Conservation (phyloP, 2,888 invertebrate genomes). For the Stenodera caucasica region DNA sequence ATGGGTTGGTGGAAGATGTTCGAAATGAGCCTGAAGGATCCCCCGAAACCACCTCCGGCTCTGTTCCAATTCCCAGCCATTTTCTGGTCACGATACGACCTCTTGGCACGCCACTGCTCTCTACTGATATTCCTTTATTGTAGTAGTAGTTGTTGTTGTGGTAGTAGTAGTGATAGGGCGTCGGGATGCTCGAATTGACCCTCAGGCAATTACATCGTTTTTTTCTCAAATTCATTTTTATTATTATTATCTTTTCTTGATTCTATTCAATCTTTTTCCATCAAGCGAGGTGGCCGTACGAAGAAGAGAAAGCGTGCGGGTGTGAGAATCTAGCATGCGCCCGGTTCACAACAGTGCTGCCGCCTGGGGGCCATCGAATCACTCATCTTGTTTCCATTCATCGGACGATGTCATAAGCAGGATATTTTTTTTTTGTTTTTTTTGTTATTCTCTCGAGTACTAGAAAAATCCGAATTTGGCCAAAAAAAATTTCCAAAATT, state of each 20-base stretch:
- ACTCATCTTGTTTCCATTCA: slow-evolving; percentile 30
- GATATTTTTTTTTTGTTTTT: no score
- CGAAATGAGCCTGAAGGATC: slow-evolving; percentile 42
- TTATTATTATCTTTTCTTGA: no score
- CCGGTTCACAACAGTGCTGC: slow-evolving; percentile 52
- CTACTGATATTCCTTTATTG: not conserved
- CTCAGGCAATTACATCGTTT: no score
- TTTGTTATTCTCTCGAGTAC: no score
- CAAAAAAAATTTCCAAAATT: not conserved
- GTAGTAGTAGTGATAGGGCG: slow-evolving; percentile 9
- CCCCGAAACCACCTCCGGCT: slow-evolving; percentile 41
- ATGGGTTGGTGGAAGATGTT: slow-evolving; percentile 35
- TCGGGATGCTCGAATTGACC: slow-evolving; percentile 7
- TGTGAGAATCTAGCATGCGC: slow-evolving; percentile 54
- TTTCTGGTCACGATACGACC: slow-evolving; percentile 47
- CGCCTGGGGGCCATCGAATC: slow-evolving; percentile 43
- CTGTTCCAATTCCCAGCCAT: slow-evolving; percentile 54
- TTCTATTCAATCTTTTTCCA: no score
- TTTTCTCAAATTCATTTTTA: no score
- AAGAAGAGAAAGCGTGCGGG: slow-evolving; percentile 52
- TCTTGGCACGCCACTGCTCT: slow-evolving; percentile 32
- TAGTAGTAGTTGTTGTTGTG: not conserved
- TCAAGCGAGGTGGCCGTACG: slow-evolving; percentile 1
- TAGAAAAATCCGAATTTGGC: no score
- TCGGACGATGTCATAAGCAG: slow-evolving; percentile 9